Percentiles rank a stretch among this genome's conserved stretches.
These are phyloP conservation scores for Laothoe populi DNA, from an alignment of 2,888 invertebrate species.

Conservation along the genomic window DNA sequence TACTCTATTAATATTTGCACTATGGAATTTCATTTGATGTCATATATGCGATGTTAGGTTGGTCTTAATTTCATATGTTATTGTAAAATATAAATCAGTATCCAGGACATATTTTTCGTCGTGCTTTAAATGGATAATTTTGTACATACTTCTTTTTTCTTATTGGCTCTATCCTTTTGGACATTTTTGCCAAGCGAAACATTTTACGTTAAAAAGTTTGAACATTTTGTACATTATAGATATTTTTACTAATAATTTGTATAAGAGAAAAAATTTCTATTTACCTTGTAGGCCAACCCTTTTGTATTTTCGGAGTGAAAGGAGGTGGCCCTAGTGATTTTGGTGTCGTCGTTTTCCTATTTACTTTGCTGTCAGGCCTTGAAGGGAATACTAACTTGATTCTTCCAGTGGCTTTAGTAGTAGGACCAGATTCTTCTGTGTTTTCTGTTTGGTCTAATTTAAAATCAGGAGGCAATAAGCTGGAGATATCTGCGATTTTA, in stretches of 20 bases:
- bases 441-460: constrained; percentile 57
- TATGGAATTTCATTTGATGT: no score
- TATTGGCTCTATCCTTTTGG: no score
- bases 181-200: no score
- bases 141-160: no score
- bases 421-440: constrained; percentile 56
- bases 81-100: no score
- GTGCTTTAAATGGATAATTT: no score
- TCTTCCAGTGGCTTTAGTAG: constrained; percentile 77
- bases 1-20: no score
- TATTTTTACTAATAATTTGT: constrained; percentile 7
- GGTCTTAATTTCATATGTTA: no score
- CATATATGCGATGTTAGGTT: no score
- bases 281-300: constrained; percentile 93
- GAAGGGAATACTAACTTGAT: constrained; percentile 92
- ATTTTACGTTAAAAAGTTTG: background rate
- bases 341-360: constrained; percentile 85
- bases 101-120: no score
- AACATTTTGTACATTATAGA: constrained; percentile 5
- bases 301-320: constrained; percentile 88
- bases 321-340: constrained; percentile 78
- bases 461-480: constrained; percentile 87
- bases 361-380: constrained; percentile 88
- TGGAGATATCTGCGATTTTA: constrained; percentile 82
- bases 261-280: constrained; percentile 14